phyloP scores from a whole-genome alignment of 1,140 invertebrate genomes.

The Sycobia sp. region DNA sequence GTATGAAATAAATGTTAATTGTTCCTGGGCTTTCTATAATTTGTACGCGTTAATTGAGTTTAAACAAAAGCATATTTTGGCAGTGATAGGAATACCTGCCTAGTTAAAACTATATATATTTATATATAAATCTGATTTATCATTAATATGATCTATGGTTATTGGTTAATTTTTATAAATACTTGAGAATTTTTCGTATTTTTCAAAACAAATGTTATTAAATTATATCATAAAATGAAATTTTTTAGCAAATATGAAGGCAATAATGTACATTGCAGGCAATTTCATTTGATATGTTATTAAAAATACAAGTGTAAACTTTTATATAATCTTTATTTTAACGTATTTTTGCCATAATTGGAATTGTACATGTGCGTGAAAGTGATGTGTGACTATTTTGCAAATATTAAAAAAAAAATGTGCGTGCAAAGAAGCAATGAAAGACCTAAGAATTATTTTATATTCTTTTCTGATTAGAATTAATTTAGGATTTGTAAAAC shows the following conservation, averaged over 20 bases:
- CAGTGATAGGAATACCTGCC: neutral
- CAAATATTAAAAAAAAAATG: neutral
- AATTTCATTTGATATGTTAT: too few relatives aligned
- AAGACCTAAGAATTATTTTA: neutral
- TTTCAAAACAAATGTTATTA: neutral
- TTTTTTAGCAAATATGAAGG: neutral
- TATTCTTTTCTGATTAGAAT: neutral
- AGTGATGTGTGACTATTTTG: neutral
- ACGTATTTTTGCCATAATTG: too few relatives aligned
- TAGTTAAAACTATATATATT: neutral
- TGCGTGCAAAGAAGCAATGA: neutral
- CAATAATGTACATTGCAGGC: neutral
- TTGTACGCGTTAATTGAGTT: neutral
- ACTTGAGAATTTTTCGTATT: neutral
- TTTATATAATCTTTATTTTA: neutral
- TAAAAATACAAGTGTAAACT: neutral
- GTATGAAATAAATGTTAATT: conserved; percentile 9
- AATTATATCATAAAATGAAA: neutral
- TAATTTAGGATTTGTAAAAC: conserved; percentile 13
- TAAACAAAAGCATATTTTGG: neutral
- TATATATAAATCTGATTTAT: too few relatives aligned
- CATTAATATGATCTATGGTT: neutral
- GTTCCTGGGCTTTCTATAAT: conserved; percentile 27
- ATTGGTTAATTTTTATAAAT: neutral
- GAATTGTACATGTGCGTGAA: neutral